phyloP scores from a whole-genome alignment of 2,888 invertebrate genomes.

The Amblyjoppa proteus region DNA sequence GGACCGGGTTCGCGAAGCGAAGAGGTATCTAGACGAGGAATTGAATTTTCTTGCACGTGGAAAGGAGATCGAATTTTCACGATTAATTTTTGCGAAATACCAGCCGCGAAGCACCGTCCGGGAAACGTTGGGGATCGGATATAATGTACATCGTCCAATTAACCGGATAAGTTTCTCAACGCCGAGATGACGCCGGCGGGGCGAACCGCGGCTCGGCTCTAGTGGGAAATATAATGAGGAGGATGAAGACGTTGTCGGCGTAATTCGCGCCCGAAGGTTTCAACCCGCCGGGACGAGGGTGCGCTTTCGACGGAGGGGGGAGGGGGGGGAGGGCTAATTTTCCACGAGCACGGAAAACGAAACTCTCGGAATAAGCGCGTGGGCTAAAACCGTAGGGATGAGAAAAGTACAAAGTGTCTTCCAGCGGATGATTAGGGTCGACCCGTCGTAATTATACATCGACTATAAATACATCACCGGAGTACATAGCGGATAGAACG shows the following conservation, averaged over 20 bases:
- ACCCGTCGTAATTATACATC: slow-evolving; percentile 34
- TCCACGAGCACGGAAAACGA: not conserved
- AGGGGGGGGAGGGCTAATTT: not conserved
- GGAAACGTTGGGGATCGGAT: slow-evolving; percentile 38
- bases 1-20: not conserved
- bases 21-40: not conserved
- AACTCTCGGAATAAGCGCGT: not conserved
- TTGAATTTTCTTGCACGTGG: slow-evolving; percentile 29
- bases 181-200: slow-evolving; percentile 48
- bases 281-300: slow-evolving; percentile 32
- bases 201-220: slow-evolving; percentile 8
- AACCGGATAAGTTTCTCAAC: slow-evolving; percentile 73
- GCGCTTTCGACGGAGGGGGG: not conserved
- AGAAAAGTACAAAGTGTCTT: slow-evolving; percentile 28
- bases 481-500: slow-evolving; percentile 5
- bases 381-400: not conserved
- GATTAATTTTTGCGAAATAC: slow-evolving; percentile 45
- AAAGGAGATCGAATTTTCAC: slow-evolving; percentile 49
- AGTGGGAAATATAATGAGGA: slow-evolving; percentile 74
- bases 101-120: not conserved
- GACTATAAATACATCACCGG: not conserved
- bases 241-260: slow-evolving; percentile 75
- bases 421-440: slow-evolving; percentile 21
- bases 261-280: slow-evolving; percentile 76
- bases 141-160: slow-evolving; percentile 67